Conservation (phyloP, 2,113 vertebrate genomes). For the Macrotus californicus region DNA sequence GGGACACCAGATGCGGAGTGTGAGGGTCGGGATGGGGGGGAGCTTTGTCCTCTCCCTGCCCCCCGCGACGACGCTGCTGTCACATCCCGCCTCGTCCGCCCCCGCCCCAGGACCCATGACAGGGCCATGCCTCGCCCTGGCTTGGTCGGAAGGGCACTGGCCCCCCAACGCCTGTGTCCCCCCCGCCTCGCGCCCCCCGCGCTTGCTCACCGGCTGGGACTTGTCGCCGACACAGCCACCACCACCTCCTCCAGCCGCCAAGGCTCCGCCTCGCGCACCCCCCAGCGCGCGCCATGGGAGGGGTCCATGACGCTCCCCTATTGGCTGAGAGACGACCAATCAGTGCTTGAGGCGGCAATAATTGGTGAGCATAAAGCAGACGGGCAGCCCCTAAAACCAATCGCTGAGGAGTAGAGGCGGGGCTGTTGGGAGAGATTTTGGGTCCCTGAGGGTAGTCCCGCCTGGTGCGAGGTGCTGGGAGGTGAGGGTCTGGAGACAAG, state of each 20-base stretch:
- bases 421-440: neutral
- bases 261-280: conserved; percentile 43
- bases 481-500: neutral
- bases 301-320: neutral
- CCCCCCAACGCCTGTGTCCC: neutral
- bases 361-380: neutral
- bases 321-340: conserved; percentile 26
- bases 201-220: conserved; percentile 57
- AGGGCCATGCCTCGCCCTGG: neutral
- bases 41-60: neutral
- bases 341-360: neutral
- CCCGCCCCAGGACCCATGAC: neutral
- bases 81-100: neutral
- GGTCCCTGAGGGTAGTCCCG: neutral
- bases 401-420: neutral
- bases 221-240: neutral
- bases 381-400: neutral
- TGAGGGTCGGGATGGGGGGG: too few species aligned
- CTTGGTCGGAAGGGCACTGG: neutral
- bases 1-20: rapidly evolving
- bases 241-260: conserved; percentile 8
- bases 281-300: conserved; percentile 28
- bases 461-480: neutral
- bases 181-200: neutral
- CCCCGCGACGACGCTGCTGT: conserved; percentile 6